A percentile compares a stretch with the other conserved stretches of the same genome.
Evolutionary conservation across 2,113 vertebrate genomes (phyloP).

Genomic region (Hippolais icterina): DNA sequence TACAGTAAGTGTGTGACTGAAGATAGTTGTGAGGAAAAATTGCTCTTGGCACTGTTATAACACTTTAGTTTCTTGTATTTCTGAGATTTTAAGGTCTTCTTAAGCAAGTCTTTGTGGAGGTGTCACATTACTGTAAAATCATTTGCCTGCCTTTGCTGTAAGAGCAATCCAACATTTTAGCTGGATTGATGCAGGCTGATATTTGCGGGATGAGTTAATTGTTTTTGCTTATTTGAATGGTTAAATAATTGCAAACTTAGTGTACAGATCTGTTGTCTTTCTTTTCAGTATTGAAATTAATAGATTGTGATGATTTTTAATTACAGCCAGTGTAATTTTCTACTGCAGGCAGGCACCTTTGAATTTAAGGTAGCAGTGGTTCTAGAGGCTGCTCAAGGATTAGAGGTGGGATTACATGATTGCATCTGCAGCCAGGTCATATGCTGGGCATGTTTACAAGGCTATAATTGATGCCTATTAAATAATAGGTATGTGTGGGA

Average conservation of each 20-base stretch:
- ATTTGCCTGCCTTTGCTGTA: background rate
- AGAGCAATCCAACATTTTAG: background rate
- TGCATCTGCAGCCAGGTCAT: conserved; percentile 4
- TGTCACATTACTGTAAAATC: background rate
- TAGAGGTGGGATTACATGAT: conserved; percentile 37
- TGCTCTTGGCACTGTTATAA: background rate
- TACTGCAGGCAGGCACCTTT: background rate
- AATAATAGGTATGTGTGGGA: background rate
- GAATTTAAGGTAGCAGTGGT: background rate
- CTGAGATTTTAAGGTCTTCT: background rate
- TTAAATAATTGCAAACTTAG: background rate
- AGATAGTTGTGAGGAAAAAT: background rate
- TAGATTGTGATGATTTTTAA: background rate
- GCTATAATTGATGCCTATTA: background rate
- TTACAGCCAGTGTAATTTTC: background rate
- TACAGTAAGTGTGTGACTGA: background rate
- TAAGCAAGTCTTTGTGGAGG: background rate
- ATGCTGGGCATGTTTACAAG: conserved; percentile 17
- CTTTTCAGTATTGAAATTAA: background rate
- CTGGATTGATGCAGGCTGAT: background rate
- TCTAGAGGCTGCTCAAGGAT: conserved; percentile 29
- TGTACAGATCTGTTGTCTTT: background rate
- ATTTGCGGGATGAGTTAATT: background rate
- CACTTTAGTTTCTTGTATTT: background rate
- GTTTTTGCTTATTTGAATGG: background rate